phyloP scores from a whole-genome alignment of 2,113 vertebrate genomes.

The Cinclus mexicanus region DNA sequence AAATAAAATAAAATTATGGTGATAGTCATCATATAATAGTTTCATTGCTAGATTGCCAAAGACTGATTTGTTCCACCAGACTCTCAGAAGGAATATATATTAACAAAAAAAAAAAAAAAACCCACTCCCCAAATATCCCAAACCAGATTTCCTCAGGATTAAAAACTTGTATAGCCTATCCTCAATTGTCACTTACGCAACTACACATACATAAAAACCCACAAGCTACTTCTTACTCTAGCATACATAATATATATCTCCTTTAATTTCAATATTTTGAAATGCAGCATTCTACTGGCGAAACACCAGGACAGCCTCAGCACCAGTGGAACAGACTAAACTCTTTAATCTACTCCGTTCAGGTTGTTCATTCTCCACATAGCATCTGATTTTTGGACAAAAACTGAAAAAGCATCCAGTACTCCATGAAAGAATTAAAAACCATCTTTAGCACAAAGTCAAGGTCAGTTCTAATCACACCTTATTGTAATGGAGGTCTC shows the following conservation, averaged over 20 bases:
- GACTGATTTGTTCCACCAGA: background rate
- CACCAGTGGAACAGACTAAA: background rate
- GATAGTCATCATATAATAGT: background rate
- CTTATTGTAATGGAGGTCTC: background rate
- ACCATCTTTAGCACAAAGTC: background rate
- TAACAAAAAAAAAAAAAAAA: background rate
- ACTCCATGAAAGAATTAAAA: background rate
- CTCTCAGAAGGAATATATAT: background rate
- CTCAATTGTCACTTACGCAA: background rate
- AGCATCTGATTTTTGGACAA: background rate
- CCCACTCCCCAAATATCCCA: background rate
- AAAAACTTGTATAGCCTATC: background rate
- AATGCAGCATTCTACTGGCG: background rate
- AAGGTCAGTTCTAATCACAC: background rate
- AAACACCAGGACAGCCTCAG: background rate
- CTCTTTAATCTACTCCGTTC: background rate
- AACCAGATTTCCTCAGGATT: background rate
- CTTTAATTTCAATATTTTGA: background rate
- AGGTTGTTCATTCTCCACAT: background rate
- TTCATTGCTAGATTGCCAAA: background rate
- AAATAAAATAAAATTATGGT: background rate
- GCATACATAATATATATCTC: background rate
- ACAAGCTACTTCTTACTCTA: background rate
- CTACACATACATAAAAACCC: background rate
- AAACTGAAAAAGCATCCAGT: background rate